Evolutionary conservation across 2,797 vertebrate species (phyloP).

Genomic region (Pogonophryne albipinna): DNA sequence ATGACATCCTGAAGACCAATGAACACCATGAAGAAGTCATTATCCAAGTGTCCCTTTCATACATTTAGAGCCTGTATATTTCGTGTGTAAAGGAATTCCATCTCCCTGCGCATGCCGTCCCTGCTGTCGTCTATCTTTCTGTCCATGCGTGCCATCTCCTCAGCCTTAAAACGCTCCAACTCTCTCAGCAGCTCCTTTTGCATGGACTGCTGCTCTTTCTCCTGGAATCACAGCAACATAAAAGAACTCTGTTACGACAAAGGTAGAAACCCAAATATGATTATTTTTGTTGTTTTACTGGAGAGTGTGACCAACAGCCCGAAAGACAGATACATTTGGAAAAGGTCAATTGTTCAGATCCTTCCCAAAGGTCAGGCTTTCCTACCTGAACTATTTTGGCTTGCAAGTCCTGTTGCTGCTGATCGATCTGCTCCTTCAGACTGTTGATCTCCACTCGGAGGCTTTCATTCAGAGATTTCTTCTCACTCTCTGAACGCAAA

Average conservation of each 20-base stretch:
- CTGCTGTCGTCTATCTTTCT: conserved; percentile 91
- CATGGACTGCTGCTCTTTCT: conserved; percentile 89
- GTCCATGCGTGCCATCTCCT: conserved; percentile 89
- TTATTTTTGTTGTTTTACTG: too few species aligned
- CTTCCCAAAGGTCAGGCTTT: background rate
- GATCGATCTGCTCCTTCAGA: conserved; percentile 90
- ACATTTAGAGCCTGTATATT: conserved; percentile 83
- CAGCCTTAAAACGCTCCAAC: conserved; percentile 91
- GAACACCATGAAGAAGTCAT: background rate
- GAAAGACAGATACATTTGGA: background rate
- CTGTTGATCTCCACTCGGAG: conserved; percentile 88
- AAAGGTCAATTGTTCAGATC: background rate
- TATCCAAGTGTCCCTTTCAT: background rate
- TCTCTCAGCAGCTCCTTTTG: conserved; percentile 89
- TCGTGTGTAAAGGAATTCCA: conserved; percentile 89
- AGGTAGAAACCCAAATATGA: background rate
- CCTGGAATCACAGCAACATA: conserved; percentile 75
- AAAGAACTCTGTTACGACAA: background rate
- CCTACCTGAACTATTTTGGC: conserved; percentile 87
- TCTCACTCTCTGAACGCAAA: conserved; percentile 84
- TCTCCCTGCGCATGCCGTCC: conserved; percentile 91
- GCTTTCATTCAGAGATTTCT: conserved; percentile 84
- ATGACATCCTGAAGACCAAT: background rate
- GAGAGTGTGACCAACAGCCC: too few species aligned
- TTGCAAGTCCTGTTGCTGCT: conserved; percentile 85